Base-by-base conservation (phyloP, 1,140 invertebrate genomes). In the Sipha flava region DNA sequence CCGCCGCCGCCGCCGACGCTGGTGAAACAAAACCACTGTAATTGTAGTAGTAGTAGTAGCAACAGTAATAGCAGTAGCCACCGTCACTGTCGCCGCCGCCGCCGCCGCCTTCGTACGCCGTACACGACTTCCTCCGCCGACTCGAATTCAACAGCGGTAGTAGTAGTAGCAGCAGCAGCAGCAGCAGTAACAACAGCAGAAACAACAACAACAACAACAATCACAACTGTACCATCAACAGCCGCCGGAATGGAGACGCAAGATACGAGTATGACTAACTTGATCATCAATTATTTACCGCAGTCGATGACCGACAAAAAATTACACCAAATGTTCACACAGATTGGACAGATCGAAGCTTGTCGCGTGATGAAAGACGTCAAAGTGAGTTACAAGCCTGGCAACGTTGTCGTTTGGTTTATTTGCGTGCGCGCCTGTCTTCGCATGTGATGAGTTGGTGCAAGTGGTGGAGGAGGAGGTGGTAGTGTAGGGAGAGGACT, bases 261-360 rank as follows among this genome's bases (percentile, higher is more conserved):
- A n/a, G 84, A 85, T 29, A 86, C 87, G 31, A 79, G 86, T 68
- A 84, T 86, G 81, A 93, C 94, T 14, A 97, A 97, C 87, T 88
- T 98, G 80, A 98, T 98, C 81, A 92, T 98, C 82, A 98, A 98
- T 87, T 98, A 98, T 85, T 88, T 98, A 81, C 96, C 96, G 14
- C 96, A 98, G 86, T 93, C 90, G 82, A 92, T 97, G 87, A 94
- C 92, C 1, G 95, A 97, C 85, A 93, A 94, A 83, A 95, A 97
- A 83, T 89, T 98, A 43, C 93, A 92, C 84, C 91, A 91, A 77
- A 90, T 98, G 86, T 98, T 98, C 85, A 90, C 92, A 77, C 92
- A 91, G 26, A 92, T 95, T 82, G 94, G 95, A 68, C 91, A 92
- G 9, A 90, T 98, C 54, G 94, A 96, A 84, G 94, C 91, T 80